Evolutionary conservation across 2,888 invertebrate species (phyloP), one percentile per base, ranked within the genome.

Genomic region (Netelia melanura): DNA sequence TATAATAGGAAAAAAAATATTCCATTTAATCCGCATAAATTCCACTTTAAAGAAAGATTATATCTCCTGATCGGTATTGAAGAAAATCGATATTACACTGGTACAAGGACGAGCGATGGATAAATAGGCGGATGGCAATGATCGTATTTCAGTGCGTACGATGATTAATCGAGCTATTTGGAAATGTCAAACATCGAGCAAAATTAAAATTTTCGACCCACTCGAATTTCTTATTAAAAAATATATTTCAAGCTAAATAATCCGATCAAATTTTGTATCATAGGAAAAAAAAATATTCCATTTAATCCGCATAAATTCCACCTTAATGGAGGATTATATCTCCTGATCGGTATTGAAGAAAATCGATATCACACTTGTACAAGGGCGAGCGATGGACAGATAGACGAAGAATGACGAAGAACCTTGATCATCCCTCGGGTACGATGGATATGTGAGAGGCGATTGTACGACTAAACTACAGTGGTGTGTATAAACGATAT

Each of bases 371-470:
- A 8, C 21, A 6, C 30, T 8, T 77, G n/a, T 2, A 52, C 43
- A 78, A 64, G 43, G 71, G 9, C 43, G 54, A 78, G 70, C 67
- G 65, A 67, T 10, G 43, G 67, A 72, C 62, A 74, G 43, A 5
- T 25, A 54, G 72, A 21, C 21, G 70, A 68, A 52, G 54, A 74
- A 23, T 61, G 58, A 83, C 58, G 72, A 38, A 56, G 56, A 85
- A 62, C 85, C 85, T 87, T 87, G 85, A 85, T 86, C 74, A 68
- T 81, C 72, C 65, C 84, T 70, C 62, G 21, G 86, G 82, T 86
- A 84, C 38, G 86, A 64, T 88, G 70, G 43, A 76, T 74, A 88
- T 88, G 90, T 90, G 90, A 91, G 90, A 90, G 91, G 91, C 82
- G 81, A 56, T 61, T 75, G 64, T 58, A 74, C 65, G 72, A 78